Percentiles rank a stretch among this genome's conserved stretches.
Evolutionary conservation across 2,113 vertebrate species (phyloP).

Genomic region (Numida meleagris): DNA sequence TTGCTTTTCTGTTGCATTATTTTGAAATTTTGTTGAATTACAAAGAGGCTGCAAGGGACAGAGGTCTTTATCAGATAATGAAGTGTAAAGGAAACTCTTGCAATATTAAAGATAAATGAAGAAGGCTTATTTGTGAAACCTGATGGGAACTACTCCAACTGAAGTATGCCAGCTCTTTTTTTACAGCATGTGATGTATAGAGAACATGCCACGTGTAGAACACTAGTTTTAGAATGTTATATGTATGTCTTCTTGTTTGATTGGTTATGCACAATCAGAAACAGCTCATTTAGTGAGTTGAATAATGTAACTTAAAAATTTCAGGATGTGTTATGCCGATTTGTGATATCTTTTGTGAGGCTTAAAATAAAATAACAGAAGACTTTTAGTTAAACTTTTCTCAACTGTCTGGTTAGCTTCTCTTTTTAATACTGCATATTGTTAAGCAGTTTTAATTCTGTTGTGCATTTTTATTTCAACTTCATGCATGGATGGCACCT

Average conservation of each 20-base stretch:
- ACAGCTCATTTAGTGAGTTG: neutral
- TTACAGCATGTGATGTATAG: neutral
- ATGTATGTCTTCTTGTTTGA: neutral
- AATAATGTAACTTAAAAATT: neutral
- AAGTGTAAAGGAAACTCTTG: neutral
- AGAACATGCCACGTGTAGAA: too few species aligned
- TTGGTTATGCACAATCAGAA: neutral
- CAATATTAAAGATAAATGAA: neutral
- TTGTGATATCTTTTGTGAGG: neutral
- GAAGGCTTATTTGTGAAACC: neutral
- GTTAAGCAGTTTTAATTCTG: neutral
- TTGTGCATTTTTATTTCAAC: neutral
- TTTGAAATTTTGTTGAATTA: neutral
- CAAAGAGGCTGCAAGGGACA: neutral
- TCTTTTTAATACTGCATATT: neutral
- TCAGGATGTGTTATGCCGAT: neutral
- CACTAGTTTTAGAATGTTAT: too few species aligned
- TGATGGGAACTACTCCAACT: neutral
- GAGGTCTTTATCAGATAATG: neutral
- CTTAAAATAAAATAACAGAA: rapidly evolving
- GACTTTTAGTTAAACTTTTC: neutral
- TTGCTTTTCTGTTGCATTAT: neutral
- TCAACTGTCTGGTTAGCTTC: neutral
- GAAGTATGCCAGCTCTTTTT: neutral
- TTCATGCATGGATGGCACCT: neutral